These are phyloP conservation scores for Ptilodon capucinus DNA, from an alignment of 2,888 invertebrate species.

Conservation along the genomic window DNA sequence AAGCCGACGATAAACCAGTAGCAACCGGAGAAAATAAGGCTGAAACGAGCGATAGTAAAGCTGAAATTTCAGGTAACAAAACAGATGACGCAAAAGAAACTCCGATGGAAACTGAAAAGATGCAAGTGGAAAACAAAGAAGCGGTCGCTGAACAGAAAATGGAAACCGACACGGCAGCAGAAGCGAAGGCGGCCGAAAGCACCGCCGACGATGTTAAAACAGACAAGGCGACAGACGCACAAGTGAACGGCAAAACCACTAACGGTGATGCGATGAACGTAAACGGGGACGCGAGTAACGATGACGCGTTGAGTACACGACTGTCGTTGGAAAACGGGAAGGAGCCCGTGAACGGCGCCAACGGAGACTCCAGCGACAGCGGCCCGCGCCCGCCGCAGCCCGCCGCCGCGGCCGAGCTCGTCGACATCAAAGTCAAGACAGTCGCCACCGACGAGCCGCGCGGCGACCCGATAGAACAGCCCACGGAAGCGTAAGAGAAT, in stretches of 20 bases:
- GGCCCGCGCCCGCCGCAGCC: conserved; percentile 61
- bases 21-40: conserved; percentile 10
- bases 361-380: conserved; percentile 44
- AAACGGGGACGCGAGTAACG: conserved; percentile 62
- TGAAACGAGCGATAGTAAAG: conserved; percentile 22
- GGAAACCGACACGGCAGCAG: conserved; percentile 24
- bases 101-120: conserved; percentile 10
- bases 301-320: conserved; percentile 60
- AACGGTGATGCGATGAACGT: conserved; percentile 57
- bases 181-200: conserved; percentile 24
- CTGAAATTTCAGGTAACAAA: conserved; percentile 13
- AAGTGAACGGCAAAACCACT: conserved; percentile 65
- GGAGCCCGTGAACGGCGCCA: conserved; percentile 51
- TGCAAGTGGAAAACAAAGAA: conserved; percentile 7
- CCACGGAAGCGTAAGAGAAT: conserved; percentile 76
- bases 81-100: conserved; percentile 10
- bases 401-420: conserved; percentile 54
- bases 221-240: conserved; percentile 46
- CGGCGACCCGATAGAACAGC: conserved; percentile 73
- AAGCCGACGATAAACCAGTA: conserved; percentile 13
- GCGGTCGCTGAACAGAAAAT: conserved; percentile 8
- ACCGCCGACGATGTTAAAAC: conserved; percentile 32
- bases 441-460: conserved; percentile 74
- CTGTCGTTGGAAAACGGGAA: conserved; percentile 66
- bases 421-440: conserved; percentile 82